These are phyloP conservation scores for Orchestia grillus DNA, from an alignment of 1,140 invertebrate genomes.

Conservation along the genomic window DNA sequence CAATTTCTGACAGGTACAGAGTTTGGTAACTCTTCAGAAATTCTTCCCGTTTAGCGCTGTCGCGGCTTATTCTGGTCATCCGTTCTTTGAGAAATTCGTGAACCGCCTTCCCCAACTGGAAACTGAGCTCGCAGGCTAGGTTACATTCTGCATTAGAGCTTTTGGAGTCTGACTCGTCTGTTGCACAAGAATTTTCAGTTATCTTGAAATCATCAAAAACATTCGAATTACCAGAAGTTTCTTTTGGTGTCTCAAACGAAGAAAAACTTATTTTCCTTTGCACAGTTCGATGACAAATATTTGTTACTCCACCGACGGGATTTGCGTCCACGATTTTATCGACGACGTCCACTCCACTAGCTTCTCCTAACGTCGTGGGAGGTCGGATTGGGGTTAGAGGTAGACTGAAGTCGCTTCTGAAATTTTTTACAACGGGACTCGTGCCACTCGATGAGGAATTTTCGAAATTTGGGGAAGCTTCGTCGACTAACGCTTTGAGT, in stretches of 20 bases:
- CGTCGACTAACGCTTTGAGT: neutral
- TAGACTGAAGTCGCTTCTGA: neutral
- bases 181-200: neutral
- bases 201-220: neutral
- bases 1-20: neutral
- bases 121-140: conserved; percentile 13
- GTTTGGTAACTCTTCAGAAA: neutral
- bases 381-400: neutral
- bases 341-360: neutral
- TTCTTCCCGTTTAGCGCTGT: neutral
- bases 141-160: conserved; percentile 1
- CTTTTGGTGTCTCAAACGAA: neutral
- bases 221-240: neutral
- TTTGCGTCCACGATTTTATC: neutral
- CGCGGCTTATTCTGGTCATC: neutral
- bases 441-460: neutral
- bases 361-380: neutral
- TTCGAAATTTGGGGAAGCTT: neutral
- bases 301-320: neutral
- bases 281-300: neutral
- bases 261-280: neutral
- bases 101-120: neutral
- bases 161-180: neutral
- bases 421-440: neutral
- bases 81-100: neutral